Conservation (phyloP, 2,888 invertebrate species). For the Fissipunctia ypsillon region DNA sequence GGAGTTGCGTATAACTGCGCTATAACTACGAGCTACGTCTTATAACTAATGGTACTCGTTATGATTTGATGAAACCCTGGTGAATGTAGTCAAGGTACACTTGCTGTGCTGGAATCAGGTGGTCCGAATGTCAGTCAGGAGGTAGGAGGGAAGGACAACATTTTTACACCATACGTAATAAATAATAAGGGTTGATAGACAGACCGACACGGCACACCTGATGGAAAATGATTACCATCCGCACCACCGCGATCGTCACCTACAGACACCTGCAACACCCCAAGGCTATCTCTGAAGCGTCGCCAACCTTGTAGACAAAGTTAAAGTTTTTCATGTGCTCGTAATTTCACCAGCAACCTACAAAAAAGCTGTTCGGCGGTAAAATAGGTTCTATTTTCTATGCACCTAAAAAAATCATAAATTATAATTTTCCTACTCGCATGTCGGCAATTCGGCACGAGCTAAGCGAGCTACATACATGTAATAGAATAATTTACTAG, state of each 20-base stretch:
- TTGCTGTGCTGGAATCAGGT: conserved; percentile 10
- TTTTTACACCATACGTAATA: background rate
- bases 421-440: background rate
- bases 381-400: background rate
- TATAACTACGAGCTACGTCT: conserved; percentile 57
- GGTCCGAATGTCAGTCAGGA: conserved; percentile 3
- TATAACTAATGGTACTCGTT: conserved; percentile 62
- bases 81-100: conserved; percentile 28
- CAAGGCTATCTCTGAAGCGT: background rate
- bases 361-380: too few species aligned
- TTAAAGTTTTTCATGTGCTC: background rate
- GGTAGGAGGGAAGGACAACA: background rate
- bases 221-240: background rate
- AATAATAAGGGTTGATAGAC: background rate
- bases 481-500: background rate
- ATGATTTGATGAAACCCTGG: conserved; percentile 59
- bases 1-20: conserved; percentile 58
- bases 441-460: too few species aligned
- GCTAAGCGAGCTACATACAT: background rate
- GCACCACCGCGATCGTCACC: background rate
- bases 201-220: background rate
- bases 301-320: background rate
- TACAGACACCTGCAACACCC: background rate
- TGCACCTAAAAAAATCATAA: too few species aligned
- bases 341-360: too few species aligned